These are phyloP conservation scores for Danio albolineatus DNA, from an alignment of 2,797 vertebrate genomes.

Conservation along the genomic window DNA sequence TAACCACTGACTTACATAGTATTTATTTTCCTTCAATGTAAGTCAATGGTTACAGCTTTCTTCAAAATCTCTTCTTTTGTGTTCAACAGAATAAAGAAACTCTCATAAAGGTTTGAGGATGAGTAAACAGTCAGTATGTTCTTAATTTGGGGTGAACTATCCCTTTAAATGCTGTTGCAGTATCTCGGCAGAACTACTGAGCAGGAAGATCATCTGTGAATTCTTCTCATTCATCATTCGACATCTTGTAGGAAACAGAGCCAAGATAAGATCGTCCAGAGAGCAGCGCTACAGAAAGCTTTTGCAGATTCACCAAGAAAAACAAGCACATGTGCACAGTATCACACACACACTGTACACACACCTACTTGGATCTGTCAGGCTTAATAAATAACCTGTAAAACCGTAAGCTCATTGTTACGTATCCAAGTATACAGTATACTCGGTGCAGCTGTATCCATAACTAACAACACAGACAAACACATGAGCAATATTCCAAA, in stretches of 20 bases:
- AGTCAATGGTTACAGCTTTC: no score
- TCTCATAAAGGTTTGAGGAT: no score
- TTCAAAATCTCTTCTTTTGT: no score
- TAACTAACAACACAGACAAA: conserved; percentile 8
- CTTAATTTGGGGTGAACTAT: no score
- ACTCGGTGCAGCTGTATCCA: conserved; percentile 17
- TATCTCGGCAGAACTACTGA: not conserved
- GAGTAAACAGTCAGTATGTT: no score
- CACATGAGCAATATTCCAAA: not conserved
- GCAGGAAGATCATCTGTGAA: conserved; percentile 22
- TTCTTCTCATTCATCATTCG: conserved; percentile 31
- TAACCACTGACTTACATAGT: no score
- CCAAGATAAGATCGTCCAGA: conserved; percentile 40
- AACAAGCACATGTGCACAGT: conserved; percentile 18
- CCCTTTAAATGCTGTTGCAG: no score
- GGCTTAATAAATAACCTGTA: conserved; percentile 34
- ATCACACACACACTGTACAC: conserved; percentile 37
- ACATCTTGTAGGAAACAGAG: conserved; percentile 34
- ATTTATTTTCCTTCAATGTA: no score
- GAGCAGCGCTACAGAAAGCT: not conserved
- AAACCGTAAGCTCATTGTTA: conserved; percentile 47
- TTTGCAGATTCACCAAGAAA: conserved; percentile 8
- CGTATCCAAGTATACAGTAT: conserved; percentile 29
- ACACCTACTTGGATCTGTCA: conserved; percentile 44
- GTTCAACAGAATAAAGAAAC: no score